Evolutionary conservation across 2,888 invertebrate genomes (phyloP).

Genomic region (Siphonodentalium dalli): DNA sequence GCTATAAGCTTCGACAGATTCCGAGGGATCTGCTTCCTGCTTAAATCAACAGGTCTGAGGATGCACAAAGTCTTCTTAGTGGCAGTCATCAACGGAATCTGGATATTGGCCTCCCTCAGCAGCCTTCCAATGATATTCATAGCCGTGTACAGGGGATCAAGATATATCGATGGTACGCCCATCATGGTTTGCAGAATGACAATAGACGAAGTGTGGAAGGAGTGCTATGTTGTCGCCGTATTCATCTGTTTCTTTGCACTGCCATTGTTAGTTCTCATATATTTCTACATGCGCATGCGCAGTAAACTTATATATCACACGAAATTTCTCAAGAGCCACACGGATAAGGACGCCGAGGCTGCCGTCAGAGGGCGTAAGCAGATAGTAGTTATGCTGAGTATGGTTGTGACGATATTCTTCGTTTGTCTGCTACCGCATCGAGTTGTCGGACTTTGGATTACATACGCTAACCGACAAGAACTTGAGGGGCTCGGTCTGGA

Average conservation of each 20-base stretch:
- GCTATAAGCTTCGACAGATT: slow-evolving; percentile 92
- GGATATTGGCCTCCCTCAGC: slow-evolving; percentile 51
- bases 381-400: slow-evolving; percentile 34
- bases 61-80: slow-evolving; percentile 12
- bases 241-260: slow-evolving; percentile 28
- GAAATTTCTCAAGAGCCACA: neutral
- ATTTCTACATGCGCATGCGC: slow-evolving; percentile 26
- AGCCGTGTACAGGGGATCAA: slow-evolving; percentile 26
- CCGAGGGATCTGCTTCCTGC: slow-evolving; percentile 89
- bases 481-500: slow-evolving; percentile 33
- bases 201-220: slow-evolving; percentile 25
- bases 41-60: slow-evolving; percentile 67
- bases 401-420: slow-evolving; percentile 37
- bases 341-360: slow-evolving; percentile 4
- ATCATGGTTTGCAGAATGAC: slow-evolving; percentile 37
- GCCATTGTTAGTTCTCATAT: slow-evolving; percentile 26
- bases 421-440: slow-evolving; percentile 39
- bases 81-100: slow-evolving; percentile 25
- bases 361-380: slow-evolving; percentile 16
- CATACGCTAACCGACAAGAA: slow-evolving; percentile 25
- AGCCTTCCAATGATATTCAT: slow-evolving; percentile 62
- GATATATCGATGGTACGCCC: slow-evolving; percentile 35
- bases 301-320: slow-evolving; percentile 7
- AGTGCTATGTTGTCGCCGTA: slow-evolving; percentile 21
- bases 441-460: slow-evolving; percentile 35